Evolutionary conservation across 2,888 invertebrate species (phyloP), one percentile per base, ranked within the genome.

Genomic region (Empis livida): DNA sequence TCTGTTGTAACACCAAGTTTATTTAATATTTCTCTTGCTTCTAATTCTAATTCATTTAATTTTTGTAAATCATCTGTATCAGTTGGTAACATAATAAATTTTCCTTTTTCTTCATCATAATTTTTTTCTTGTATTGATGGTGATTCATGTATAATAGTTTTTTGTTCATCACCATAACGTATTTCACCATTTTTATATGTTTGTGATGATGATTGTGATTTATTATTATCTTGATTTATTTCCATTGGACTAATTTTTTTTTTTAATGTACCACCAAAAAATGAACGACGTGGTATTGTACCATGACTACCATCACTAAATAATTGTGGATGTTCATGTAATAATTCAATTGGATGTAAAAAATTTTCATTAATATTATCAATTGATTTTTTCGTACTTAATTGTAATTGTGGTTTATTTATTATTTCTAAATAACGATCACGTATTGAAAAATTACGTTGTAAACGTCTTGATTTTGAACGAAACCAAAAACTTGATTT

Each of bases 1-100:
- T 73, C 73, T 1, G 73, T 67, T 13, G 70, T 73, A 35, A 84
- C 77, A 2, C 83, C 83, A 37, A 80, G 64, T 20, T 73, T 72
- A 45, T 69, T 62, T 41, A 82, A 63, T 46, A 73, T 66, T 50
- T 71, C 67, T 8, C 76, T 62, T 1, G 77, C 74, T 58, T 76
- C 74, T 10, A 63, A 59, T 59, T 79, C 79, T 23, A 72, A 55
- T 0, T 67, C 61, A 45, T 63, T 63, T 30, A 72, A 51, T 50
- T 62, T 59, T 9, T 57, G 62, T 40, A 66, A 53, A 54, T 71
- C 68, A 45, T 67, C 60, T 10, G 65, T 66, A 27, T 58, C 57
- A 13, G 70, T 70, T 51, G 72, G 72, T 49, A 67, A 51, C 67
- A 71, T 70, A 42, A 72, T 64, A 50, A 66, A 71, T 46, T 61